Conservation (phyloP, 2,888 invertebrate genomes). For the Chymomyza amoena region DNA sequence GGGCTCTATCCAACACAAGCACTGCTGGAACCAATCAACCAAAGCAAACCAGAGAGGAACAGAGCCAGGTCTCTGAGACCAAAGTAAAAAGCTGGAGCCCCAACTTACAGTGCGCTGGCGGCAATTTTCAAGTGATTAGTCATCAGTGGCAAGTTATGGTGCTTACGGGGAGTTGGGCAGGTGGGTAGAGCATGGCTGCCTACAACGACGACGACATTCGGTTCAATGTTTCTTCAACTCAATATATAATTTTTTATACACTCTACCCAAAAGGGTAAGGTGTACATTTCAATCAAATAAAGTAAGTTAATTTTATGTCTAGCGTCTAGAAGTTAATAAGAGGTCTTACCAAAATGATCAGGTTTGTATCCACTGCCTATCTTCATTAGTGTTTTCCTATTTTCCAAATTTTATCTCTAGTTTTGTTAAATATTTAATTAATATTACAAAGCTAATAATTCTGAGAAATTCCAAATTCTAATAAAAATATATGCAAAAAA, state of each 20-base stretch:
- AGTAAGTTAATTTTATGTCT: too few relatives aligned
- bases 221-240: conserved; percentile 25
- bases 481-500: too few relatives aligned
- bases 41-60: conserved; percentile 52
- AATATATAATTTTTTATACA: neutral
- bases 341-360: too few relatives aligned
- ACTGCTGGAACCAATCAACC: conserved; percentile 64
- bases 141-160: conserved; percentile 38
- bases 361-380: too few relatives aligned
- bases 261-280: neutral
- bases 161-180: neutral
- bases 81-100: conserved; percentile 46
- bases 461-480: too few relatives aligned
- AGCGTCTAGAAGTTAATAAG: too few relatives aligned
- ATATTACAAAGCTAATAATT: too few relatives aligned
- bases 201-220: conserved; percentile 11
- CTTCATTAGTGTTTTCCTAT: too few relatives aligned
- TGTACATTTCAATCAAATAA: neutral
- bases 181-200: neutral
- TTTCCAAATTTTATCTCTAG: too few relatives aligned
- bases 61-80: conserved; percentile 32
- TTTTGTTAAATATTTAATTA: too few relatives aligned
- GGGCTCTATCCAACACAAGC: neutral
- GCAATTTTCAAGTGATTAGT: conserved; percentile 70
- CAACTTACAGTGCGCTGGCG: conserved; percentile 35